phyloP scores from a whole-genome alignment of 2,888 invertebrate genomes.

The Amblyjoppa proteus region DNA sequence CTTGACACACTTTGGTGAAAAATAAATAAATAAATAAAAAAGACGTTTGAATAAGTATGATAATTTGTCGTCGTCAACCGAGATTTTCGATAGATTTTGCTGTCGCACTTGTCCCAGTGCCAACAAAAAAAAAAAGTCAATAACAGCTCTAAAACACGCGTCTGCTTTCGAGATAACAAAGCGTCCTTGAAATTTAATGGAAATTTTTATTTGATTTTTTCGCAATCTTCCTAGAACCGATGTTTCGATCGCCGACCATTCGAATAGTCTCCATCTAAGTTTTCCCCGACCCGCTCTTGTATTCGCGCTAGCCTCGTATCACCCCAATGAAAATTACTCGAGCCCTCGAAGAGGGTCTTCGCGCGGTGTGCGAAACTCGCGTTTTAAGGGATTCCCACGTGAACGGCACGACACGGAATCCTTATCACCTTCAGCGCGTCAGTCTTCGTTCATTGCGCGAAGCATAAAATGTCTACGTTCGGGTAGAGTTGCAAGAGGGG shows the following conservation, averaged over 20 bases:
- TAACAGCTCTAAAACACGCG: too few relatives aligned
- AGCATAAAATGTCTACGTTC: slow-evolving; percentile 54
- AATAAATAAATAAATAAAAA: background rate
- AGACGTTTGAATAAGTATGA: slow-evolving; percentile 11
- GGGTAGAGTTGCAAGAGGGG: slow-evolving; percentile 54
- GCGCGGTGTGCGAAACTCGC: slow-evolving; percentile 1
- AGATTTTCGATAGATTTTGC: too few relatives aligned
- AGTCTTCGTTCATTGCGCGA: slow-evolving; percentile 43
- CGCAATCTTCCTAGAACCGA: background rate
- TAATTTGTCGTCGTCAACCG: too few relatives aligned
- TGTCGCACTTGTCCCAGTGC: too few relatives aligned
- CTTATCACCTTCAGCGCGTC: slow-evolving; percentile 11
- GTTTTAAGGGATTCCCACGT: slow-evolving; percentile 34
- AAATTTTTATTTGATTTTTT: background rate
- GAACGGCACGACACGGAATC: slow-evolving; percentile 27
- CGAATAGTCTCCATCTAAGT: background rate
- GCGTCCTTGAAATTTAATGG: too few relatives aligned
- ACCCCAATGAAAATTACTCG: background rate
- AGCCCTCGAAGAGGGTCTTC: background rate
- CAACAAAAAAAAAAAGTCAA: too few relatives aligned
- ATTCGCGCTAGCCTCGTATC: background rate
- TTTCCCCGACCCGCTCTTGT: background rate
- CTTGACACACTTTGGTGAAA: slow-evolving; percentile 49
- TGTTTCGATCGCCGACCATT: background rate
- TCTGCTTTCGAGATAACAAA: too few relatives aligned